Conservation (phyloP, 2,113 vertebrate genomes). For the Gymnorhina tibicen region DNA sequence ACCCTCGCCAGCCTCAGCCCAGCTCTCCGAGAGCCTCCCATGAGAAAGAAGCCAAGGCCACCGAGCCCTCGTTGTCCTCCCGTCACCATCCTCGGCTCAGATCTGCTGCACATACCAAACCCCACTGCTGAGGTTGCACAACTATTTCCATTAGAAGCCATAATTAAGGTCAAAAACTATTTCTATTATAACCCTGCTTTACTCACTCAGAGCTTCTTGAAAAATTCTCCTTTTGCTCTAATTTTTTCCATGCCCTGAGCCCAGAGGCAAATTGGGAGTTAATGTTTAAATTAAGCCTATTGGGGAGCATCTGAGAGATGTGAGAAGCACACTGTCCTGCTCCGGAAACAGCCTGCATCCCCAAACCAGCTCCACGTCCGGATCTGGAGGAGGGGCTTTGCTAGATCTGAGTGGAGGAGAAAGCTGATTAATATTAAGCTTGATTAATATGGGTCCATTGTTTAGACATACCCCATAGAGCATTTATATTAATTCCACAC, state of each 20-base stretch:
- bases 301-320: not conserved
- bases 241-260: slow-evolving; percentile 35
- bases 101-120: not conserved
- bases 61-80: not conserved
- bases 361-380: not conserved
- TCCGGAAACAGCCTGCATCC: not conserved
- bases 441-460: slow-evolving; percentile 28
- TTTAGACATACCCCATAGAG: not conserved
- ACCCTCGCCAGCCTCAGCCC: not conserved
- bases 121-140: slow-evolving; percentile 37
- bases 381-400: not conserved
- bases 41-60: not conserved
- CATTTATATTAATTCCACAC: slow-evolving; percentile 14
- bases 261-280: slow-evolving; percentile 18
- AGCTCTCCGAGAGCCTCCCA: not conserved
- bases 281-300: slow-evolving; percentile 44
- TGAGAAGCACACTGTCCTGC: not conserved
- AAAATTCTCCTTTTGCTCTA: slow-evolving; percentile 19
- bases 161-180: slow-evolving; percentile 66
- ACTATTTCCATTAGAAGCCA: slow-evolving; percentile 40
- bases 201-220: slow-evolving; percentile 12
- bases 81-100: not conserved
- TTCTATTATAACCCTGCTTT: slow-evolving; percentile 23
- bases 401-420: not conserved
- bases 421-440: slow-evolving; percentile 52